phyloP scores from a whole-genome alignment of 2,113 vertebrate genomes.

The Cricetomys ansorgei region DNA sequence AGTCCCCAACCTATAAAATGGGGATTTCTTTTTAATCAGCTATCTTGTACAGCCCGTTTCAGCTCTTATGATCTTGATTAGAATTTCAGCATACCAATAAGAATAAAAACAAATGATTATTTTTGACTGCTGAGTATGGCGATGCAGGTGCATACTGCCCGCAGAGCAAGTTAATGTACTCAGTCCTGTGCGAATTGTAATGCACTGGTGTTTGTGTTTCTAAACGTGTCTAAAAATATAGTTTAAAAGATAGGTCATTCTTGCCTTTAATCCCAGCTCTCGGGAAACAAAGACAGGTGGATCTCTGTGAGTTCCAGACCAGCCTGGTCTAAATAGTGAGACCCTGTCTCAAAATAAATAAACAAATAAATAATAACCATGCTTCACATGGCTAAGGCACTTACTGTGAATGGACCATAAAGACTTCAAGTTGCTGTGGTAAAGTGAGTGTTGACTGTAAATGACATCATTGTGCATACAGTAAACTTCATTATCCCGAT shows the following conservation, averaged over 20 bases:
- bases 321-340: neutral
- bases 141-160: neutral
- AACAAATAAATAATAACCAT: neutral
- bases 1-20: neutral
- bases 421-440: neutral
- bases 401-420: neutral
- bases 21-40: neutral
- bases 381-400: neutral
- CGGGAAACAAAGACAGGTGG: neutral
- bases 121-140: neutral
- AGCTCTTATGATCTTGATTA: neutral
- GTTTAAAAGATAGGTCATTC: neutral
- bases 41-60: neutral
- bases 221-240: neutral
- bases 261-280: neutral
- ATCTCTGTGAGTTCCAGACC: neutral
- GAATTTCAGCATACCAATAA: neutral
- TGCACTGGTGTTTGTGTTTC: neutral
- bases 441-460: neutral
- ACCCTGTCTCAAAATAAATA: neutral
- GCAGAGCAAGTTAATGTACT: neutral
- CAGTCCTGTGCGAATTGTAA: neutral
- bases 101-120: neutral
- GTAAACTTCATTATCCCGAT: neutral
- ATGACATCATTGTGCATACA: too few relatives aligned